A percentile compares a stretch with the other conserved stretches of the same genome.
Conservation (phyloP, 2,797 vertebrate genomes). For the Artibeus lituratus region DNA sequence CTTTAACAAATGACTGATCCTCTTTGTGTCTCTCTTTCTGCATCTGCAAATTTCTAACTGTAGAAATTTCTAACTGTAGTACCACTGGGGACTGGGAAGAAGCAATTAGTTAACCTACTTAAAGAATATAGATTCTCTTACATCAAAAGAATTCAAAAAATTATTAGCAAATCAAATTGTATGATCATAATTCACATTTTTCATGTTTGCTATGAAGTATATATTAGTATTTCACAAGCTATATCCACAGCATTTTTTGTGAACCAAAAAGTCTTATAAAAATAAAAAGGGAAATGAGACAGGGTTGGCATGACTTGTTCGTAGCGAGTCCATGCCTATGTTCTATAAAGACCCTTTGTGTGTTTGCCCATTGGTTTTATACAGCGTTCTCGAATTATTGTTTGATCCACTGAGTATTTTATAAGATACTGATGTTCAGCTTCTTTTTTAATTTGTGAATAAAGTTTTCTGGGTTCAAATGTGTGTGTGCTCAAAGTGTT, state of each 20-base stretch:
- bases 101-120: neutral
- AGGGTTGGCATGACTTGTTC: neutral
- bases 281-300: neutral
- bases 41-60: neutral
- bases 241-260: neutral
- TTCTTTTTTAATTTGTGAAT: slow-evolving; percentile 2
- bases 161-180: neutral
- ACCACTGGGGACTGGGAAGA: neutral
- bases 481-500: neutral
- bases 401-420: neutral
- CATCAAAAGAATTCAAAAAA: neutral
- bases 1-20: neutral
- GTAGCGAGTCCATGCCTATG: neutral
- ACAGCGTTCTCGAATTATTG: neutral
- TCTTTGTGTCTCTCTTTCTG: neutral
- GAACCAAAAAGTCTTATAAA: neutral
- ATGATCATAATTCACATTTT: neutral
- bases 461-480: neutral
- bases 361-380: neutral
- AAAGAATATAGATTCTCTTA: neutral
- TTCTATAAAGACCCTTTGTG: neutral
- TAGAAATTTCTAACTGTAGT: neutral
- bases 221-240: neutral
- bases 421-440: neutral
- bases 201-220: neutral